These are phyloP conservation scores for Salarias fasciatus DNA, from an alignment of 2,797 vertebrate genomes.

Conservation along the genomic window DNA sequence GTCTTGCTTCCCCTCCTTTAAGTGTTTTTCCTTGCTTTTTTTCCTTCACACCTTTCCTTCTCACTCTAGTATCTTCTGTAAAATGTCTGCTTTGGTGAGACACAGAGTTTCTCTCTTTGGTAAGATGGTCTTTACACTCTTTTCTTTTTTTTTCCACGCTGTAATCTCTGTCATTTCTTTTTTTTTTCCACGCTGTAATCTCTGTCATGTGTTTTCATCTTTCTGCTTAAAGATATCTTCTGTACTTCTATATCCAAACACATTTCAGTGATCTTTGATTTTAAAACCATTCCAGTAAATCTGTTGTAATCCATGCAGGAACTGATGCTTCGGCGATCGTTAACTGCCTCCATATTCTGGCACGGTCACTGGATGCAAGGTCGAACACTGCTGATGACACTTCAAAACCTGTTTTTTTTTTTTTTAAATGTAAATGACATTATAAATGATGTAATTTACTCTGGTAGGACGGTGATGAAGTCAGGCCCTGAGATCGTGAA, in stretches of 20 bases:
- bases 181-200: neutral
- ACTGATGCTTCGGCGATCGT: constrained; percentile 92
- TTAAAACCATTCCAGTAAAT: neutral
- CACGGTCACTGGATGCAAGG: constrained; percentile 94
- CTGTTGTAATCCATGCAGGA: constrained; percentile 77
- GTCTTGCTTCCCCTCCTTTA: neutral
- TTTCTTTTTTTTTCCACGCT: neutral
- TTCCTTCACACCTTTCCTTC: constrained; percentile 36
- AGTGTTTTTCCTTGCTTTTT: constrained; percentile 21
- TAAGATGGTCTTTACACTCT: constrained; percentile 75
- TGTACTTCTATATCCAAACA: neutral
- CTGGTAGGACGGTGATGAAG: constrained; percentile 93
- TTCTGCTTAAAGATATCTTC: neutral
- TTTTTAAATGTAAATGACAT: neutral
- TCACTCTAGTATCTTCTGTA: constrained; percentile 92
- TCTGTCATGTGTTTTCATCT: too few species aligned
- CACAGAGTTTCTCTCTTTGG: constrained; percentile 96
- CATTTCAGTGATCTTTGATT: neutral
- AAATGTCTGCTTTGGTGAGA: constrained; percentile 93
- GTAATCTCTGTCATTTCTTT: too few species aligned
- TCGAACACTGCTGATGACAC: constrained; percentile 49
- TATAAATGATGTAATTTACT: neutral
- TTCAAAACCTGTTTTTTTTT: neutral
- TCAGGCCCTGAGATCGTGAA: constrained; percentile 96
- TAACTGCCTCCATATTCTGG: constrained; percentile 95